Conservation (phyloP, 2,888 invertebrate genomes). For the Drosophila stalkeri region DNA sequence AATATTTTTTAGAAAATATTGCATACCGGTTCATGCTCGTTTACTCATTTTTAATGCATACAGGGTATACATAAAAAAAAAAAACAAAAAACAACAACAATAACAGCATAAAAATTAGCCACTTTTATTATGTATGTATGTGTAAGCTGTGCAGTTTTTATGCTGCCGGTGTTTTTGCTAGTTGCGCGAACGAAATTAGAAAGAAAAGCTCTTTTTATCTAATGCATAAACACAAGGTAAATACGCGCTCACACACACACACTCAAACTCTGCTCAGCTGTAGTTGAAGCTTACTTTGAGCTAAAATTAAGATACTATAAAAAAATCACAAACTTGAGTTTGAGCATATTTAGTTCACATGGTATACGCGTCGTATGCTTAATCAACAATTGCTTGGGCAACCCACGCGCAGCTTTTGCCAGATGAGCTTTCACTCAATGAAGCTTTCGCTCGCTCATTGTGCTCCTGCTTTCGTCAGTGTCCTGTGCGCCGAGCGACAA, state of each 20-base stretch:
- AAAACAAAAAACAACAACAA: constrained; percentile 2
- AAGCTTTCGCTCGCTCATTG: constrained; percentile 46
- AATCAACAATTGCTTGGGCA: constrained; percentile 36
- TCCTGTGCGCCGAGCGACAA: constrained; percentile 55
- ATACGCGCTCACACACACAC: constrained; percentile 13
- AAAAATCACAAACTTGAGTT: constrained; percentile 3
- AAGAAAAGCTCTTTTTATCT: constrained; percentile 66
- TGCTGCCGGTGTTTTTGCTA: constrained; percentile 64
- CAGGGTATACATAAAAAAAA: constrained; percentile 9
- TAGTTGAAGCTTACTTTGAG: constrained; percentile 32
- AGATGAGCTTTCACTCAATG: constrained; percentile 56
- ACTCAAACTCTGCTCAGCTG: constrained; percentile 4
- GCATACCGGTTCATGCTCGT: neutral
- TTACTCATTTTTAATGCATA: neutral
- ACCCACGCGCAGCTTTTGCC: constrained; percentile 50
- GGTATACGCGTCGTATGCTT: constrained; percentile 27
- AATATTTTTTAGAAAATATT: neutral
- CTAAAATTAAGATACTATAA: neutral
- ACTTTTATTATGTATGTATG: constrained; percentile 18
- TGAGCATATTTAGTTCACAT: neutral
- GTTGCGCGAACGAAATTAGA: constrained; percentile 67
- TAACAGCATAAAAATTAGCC: constrained; percentile 19
- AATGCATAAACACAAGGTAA: constrained; percentile 57
- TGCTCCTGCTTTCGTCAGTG: constrained; percentile 43
- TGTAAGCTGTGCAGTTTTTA: constrained; percentile 47